phyloP scores from a whole-genome alignment of 2,113 vertebrate genomes.

The Calypte anna region DNA sequence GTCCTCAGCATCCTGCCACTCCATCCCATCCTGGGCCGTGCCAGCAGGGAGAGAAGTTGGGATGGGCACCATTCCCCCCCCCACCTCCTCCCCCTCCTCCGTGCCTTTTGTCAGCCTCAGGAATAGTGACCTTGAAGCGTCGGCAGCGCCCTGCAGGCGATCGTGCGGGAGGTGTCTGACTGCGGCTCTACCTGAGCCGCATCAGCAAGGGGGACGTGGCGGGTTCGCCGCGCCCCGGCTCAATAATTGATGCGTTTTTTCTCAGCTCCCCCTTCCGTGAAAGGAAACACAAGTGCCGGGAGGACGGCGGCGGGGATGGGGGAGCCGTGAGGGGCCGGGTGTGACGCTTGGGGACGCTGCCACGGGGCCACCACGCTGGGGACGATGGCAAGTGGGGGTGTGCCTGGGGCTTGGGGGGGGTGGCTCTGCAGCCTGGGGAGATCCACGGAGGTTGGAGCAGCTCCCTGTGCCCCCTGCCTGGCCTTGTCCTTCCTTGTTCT shows the following conservation, averaged over 20 bases:
- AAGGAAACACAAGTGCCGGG: conserved; percentile 49
- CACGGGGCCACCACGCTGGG: accelerated
- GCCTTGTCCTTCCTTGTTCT: accelerated
- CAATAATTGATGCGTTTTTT: conserved; percentile 62
- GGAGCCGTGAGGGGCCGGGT: accelerated
- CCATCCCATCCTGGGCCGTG: accelerated
- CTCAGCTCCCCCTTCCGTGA: conserved; percentile 55
- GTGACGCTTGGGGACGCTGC: accelerated
- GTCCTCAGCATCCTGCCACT: background rate
- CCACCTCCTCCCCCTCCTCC: background rate
- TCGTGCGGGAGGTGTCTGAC: conserved; percentile 64
- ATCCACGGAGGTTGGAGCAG: background rate
- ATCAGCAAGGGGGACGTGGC: conserved; percentile 56
- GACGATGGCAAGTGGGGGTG: background rate
- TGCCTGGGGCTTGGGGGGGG: background rate
- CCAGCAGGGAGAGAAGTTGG: background rate
- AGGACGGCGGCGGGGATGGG: background rate
- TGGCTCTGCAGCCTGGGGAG: accelerated
- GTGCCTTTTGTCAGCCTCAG: conserved; percentile 37
- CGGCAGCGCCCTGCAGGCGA: conserved; percentile 60
- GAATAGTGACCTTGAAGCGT: conserved; percentile 63
- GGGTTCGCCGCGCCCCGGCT: conserved; percentile 37
- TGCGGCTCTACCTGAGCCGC: conserved; percentile 65
- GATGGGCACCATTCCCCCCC: no score
- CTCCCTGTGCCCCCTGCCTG: background rate